phyloP scores from a whole-genome alignment of 1,140 invertebrate species.

The Geopemphigus sp. region DNA sequence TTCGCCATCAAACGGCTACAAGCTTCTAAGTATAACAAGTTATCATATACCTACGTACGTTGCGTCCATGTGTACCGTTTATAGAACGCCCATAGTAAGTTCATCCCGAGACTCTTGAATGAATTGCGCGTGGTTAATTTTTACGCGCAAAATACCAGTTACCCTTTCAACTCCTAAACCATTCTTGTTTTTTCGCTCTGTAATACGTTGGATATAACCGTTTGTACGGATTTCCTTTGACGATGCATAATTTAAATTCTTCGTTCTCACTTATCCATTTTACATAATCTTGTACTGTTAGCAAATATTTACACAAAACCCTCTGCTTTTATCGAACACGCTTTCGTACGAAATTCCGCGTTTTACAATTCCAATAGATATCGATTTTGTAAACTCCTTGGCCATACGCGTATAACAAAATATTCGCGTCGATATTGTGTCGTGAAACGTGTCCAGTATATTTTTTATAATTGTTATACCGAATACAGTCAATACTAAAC shows the following conservation, averaged over 20 bases:
- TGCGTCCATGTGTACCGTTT: too few species aligned
- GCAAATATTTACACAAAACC: constrained; percentile 5
- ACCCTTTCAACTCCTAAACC: background rate
- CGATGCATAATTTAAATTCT: constrained; percentile 3
- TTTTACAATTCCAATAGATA: background rate
- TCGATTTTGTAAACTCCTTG: background rate
- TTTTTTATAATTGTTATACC: too few species aligned
- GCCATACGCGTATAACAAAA: background rate
- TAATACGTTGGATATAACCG: background rate
- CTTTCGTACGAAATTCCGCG: background rate
- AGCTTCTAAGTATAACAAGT: too few species aligned
- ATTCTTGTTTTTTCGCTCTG: background rate
- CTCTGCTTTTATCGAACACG: background rate
- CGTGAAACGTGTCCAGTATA: too few species aligned
- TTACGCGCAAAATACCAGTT: background rate
- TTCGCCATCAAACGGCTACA: background rate
- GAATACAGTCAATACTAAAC: too few species aligned
- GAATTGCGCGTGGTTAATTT: background rate
- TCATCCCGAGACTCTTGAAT: background rate
- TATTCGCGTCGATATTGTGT: too few species aligned
- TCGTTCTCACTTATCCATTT: constrained; percentile 17
- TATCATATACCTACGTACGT: too few species aligned
- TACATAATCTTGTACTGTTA: constrained; percentile 12
- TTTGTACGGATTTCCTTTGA: background rate
- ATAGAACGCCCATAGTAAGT: background rate